Base-by-base conservation (phyloP, 2,888 invertebrate genomes). In the Drosophila pegasa region DNA sequence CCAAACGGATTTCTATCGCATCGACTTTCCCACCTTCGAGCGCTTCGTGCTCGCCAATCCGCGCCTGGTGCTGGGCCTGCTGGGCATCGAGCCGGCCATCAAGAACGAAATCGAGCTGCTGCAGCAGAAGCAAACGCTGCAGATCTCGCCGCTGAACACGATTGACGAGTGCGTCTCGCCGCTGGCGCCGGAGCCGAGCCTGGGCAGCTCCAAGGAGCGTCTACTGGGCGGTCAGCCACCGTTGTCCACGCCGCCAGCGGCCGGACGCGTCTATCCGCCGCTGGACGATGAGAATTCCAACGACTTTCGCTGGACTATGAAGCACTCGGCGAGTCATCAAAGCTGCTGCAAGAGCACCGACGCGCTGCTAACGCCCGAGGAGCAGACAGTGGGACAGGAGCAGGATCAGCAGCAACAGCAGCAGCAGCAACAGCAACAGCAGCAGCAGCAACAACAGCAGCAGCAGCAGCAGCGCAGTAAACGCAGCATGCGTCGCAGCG, bases 31-130 rank as follows among this genome's bases (percentile, higher is more conserved):
- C 70, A 90, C 89, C 18, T 90, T 92, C n/a, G 92, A 92, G 56
- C 90, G 90, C 10, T 92, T 92, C 91, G 94, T 96, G 41, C 92
- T 95, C 87, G 94, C 95, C 72, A 95, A 97, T 92, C 96, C 96
- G 0, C 94, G 94, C 3, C 94, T 95, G 22, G 96, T 96, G 18
- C 93, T 97, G 91, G 93, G 95, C 38, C 94, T 96, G 37, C 93
- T 97, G 47, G 96, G 96, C 10, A 93, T 96, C 61, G 95, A 96
- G 81, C 94, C 96, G 3, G 93, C 93, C 91, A 89, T 91, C 27
- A 90, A 90, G 72, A 89, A 79, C 76, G 92, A 92, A 75, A 88
- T 91, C 47, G 91, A 92, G 47, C 41, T 90, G 71, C 64, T 91
- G 66, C 91, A 91, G 56, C 91, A 91, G 54, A 91, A 91, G 67